Base-by-base conservation (phyloP, 2,888 invertebrate genomes). In the Geotrupes spiniger region DNA sequence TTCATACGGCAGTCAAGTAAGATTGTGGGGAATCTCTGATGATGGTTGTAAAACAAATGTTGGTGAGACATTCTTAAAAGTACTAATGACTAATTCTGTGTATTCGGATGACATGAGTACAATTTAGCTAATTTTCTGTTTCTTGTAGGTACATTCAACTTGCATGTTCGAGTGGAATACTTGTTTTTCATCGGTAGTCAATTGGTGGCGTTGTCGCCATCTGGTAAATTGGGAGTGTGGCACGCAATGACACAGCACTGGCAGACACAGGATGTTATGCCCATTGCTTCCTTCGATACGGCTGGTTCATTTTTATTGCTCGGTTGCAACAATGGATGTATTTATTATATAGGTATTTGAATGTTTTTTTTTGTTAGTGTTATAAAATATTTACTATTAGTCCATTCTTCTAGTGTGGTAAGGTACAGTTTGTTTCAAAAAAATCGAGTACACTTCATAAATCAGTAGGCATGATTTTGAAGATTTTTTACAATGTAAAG, bases 221-320 rank as follows among this genome's bases (percentile, higher is more conserved):
- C 85, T 4, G 93, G 93, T 3, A 96, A 96, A 74, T 91, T 98
- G 14, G 97, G 98, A 1, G 97, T 98, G n/a, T 98, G 97, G 97
- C 97, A 98, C 73, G 92, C 96, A 0, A 96, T 96, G 87, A 95
- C 96, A 0, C 95, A 96, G 65, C 95, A 97, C 73, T 98, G 97
- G 95, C 97, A 97, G 77, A 89, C 93, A 31, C 95, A 96, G 70
- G 96, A 97, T 73, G 89, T 97, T 9, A 90, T 94, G 11, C 92
- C 95, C 1, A 92, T 98, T 47, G 86, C 94, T 5, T 95, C 96
- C 0, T 94, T 94, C 69, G 98, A 98, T 72, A 96, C 95, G 0
- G 97, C 97, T 14, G 97, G 97, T 0, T 95, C 94, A 0, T 96
- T 98, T 70, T 77, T 99, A 1, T 75, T 98, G 26, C 79, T 99